phyloP scores from a whole-genome alignment of 1,140 invertebrate species.

The Hylaeus anthracinus region DNA sequence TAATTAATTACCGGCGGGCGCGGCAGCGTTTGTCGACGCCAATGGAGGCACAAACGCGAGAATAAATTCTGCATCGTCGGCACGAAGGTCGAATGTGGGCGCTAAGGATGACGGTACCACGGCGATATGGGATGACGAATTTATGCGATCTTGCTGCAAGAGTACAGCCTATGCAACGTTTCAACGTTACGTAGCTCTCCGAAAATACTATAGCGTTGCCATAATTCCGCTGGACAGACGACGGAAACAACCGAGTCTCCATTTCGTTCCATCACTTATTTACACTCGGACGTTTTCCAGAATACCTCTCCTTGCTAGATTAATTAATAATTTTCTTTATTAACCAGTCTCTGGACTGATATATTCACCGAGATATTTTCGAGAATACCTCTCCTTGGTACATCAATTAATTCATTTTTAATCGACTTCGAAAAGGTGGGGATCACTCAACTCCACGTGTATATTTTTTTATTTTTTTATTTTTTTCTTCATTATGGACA shows the following conservation, averaged over 20 bases:
- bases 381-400: too few species aligned
- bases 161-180: constrained; percentile 8
- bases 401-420: too few species aligned
- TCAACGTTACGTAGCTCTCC: constrained; percentile 20
- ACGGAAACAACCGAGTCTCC: neutral
- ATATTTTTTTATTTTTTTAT: too few species aligned
- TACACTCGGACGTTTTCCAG: neutral
- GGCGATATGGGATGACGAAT: constrained; percentile 27
- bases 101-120: constrained; percentile 27
- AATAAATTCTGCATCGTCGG: constrained; percentile 27
- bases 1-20: neutral
- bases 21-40: neutral
- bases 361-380: too few species aligned
- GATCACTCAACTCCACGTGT: too few species aligned
- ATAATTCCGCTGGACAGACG: neutral
- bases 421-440: too few species aligned
- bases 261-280: neutral
- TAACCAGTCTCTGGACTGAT: too few species aligned
- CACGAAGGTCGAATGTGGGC: constrained; percentile 45
- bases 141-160: neutral
- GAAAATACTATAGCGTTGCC: constrained; percentile 18
- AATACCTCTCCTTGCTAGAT: too few species aligned
- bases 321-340: too few species aligned
- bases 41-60: constrained; percentile 20
- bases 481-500: too few species aligned